Conservation (phyloP, 1,140 invertebrate genomes). For the Pinna nobilis region DNA sequence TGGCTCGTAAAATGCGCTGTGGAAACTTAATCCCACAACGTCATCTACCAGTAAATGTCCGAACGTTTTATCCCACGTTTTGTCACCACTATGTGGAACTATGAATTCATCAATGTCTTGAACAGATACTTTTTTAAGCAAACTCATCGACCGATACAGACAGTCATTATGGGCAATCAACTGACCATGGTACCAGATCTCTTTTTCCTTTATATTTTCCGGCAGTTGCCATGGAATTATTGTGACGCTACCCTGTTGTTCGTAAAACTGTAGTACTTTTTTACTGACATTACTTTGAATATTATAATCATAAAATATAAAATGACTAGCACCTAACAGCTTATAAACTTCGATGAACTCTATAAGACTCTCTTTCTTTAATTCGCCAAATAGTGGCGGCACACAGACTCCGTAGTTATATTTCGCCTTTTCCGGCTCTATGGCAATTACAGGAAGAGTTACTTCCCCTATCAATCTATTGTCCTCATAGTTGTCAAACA, state of each 20-base stretch:
- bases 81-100: slow-evolving; percentile 60
- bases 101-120: slow-evolving; percentile 74
- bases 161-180: slow-evolving; percentile 72
- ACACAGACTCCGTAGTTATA: slow-evolving; percentile 64
- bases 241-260: slow-evolving; percentile 46
- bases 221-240: slow-evolving; percentile 67
- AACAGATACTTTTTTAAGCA: slow-evolving; percentile 61
- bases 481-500: slow-evolving; percentile 5
- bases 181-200: slow-evolving; percentile 73
- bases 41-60: slow-evolving; percentile 41
- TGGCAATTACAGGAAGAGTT: slow-evolving; percentile 22
- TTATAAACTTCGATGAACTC: slow-evolving; percentile 69
- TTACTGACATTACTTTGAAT: slow-evolving; percentile 45
- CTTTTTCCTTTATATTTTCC: slow-evolving; percentile 25
- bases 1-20: slow-evolving; percentile 69
- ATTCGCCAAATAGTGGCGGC: slow-evolving; percentile 68
- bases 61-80: slow-evolving; percentile 49
- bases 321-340: slow-evolving; percentile 68
- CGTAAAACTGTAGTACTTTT: slow-evolving; percentile 63
- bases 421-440: not conserved
- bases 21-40: slow-evolving; percentile 63
- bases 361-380: slow-evolving; percentile 54
- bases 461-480: not conserved
- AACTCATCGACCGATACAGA: slow-evolving; percentile 67
- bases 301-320: slow-evolving; percentile 66